These are phyloP conservation scores for Myotis lucifugus DNA, from an alignment of 2,113 vertebrate species.

Conservation along the genomic window DNA sequence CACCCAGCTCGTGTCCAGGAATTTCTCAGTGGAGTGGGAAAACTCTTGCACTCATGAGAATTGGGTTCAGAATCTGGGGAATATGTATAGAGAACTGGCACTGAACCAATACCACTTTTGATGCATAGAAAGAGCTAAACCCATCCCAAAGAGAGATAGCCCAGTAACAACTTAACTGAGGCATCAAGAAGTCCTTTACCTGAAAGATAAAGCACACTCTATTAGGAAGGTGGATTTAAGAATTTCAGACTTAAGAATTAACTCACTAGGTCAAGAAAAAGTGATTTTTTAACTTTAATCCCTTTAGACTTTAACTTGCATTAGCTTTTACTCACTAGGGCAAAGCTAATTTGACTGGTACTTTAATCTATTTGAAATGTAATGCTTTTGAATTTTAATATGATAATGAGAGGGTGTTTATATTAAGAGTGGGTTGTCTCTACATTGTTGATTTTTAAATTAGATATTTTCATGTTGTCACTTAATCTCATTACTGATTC, in stretches of 20 bases:
- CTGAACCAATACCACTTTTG: neutral
- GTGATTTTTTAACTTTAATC: conserved; percentile 12
- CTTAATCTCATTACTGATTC: conserved; percentile 14
- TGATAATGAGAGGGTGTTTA: neutral
- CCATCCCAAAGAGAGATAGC: neutral
- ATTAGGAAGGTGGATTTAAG: neutral
- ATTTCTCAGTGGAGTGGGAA: neutral
- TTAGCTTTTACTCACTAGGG: neutral
- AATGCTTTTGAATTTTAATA: conserved; percentile 35
- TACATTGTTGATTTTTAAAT: conserved; percentile 27
- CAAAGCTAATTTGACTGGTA: conserved; percentile 24
- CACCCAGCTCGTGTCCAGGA: neutral
- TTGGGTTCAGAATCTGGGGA: neutral
- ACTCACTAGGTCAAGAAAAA: neutral
- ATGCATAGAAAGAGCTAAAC: neutral
- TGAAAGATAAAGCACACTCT: neutral
- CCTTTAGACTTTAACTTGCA: neutral
- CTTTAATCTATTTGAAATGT: neutral
- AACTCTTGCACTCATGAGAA: neutral
- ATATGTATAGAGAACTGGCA: neutral
- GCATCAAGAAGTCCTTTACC: neutral
- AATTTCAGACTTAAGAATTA: conserved; percentile 18
- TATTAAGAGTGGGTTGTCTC: neutral
- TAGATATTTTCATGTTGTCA: conserved; percentile 1
- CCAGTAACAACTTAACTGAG: neutral